Conservation (phyloP, 2,113 vertebrate genomes). For the Anhinga rufa region DNA sequence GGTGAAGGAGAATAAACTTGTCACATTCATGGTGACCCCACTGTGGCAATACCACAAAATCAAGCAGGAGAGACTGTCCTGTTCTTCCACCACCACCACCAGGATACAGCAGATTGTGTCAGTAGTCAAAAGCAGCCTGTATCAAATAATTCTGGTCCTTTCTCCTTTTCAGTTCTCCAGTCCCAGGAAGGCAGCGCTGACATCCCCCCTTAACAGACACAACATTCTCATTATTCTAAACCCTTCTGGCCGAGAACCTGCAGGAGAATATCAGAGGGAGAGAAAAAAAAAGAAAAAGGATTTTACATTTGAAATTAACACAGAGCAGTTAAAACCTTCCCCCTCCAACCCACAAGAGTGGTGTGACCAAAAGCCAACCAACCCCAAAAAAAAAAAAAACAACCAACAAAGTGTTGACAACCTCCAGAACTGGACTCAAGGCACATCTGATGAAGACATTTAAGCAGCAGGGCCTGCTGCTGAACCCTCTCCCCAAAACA, state of each 20-base stretch:
- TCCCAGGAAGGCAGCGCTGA: neutral
- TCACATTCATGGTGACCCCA: constrained; percentile 85
- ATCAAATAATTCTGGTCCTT: neutral
- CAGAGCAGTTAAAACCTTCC: neutral
- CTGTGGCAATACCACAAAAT: neutral
- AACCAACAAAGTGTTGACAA: neutral
- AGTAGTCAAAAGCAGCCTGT: neutral
- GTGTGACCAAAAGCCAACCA: neutral
- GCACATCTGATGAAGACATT: neutral
- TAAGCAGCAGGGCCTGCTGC: neutral
- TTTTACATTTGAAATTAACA: neutral
- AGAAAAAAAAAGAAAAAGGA: neutral
- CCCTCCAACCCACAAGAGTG: neutral
- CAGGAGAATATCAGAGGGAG: neutral
- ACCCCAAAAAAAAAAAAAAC: neutral
- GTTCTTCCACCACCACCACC: neutral
- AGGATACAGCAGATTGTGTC: neutral
- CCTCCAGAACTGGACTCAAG: neutral
- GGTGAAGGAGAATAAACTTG: constrained; percentile 97
- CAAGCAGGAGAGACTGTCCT: neutral
- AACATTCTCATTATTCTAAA: constrained; percentile 14
- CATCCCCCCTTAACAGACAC: constrained; percentile 2
- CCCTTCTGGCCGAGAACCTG: constrained; percentile 38
- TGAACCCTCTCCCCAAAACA: neutral
- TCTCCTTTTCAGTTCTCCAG: neutral